A percentile compares a stretch with the other conserved stretches of the same genome.
Evolutionary conservation across 2,888 invertebrate species (phyloP).

Genomic region (Idaea straminata): DNA sequence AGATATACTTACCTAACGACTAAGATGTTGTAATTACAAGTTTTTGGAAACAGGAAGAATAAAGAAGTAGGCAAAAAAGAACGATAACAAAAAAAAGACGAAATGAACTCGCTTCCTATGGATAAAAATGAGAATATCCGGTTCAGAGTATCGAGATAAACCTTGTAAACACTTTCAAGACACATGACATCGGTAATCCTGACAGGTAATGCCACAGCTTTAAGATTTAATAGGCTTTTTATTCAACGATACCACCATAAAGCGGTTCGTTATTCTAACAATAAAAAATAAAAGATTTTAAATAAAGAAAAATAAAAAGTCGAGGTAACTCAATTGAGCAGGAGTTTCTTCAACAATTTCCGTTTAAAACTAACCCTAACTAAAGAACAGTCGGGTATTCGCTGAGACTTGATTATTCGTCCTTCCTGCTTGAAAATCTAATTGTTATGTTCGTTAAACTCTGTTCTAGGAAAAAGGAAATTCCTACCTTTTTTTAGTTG

Average conservation of each 20-base stretch:
- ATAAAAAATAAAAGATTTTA: slow-evolving; percentile 4
- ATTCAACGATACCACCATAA: not conserved
- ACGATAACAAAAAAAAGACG: not conserved
- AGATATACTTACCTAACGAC: too few species aligned
- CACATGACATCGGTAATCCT: not conserved
- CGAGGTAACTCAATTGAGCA: not conserved
- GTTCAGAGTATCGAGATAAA: not conserved
- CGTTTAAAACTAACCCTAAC: not conserved
- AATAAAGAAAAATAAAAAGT: not conserved
- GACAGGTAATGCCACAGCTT: not conserved
- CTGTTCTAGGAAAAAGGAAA: not conserved
- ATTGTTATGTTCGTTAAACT: not conserved
- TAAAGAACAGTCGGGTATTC: not conserved
- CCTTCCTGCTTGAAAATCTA: not conserved
- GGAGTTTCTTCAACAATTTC: not conserved
- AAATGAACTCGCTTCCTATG: not conserved
- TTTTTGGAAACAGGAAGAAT: too few species aligned
- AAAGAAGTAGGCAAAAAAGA: too few species aligned
- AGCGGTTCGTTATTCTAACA: slow-evolving; percentile 2
- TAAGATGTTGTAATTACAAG: too few species aligned
- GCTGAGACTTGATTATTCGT: not conserved
- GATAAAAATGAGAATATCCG: too few species aligned
- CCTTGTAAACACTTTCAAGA: not conserved
- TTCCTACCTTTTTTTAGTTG: not conserved
- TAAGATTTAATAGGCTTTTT: not conserved